Base-by-base conservation (phyloP, 2,888 invertebrate genomes). In the Torymus auratus region DNA sequence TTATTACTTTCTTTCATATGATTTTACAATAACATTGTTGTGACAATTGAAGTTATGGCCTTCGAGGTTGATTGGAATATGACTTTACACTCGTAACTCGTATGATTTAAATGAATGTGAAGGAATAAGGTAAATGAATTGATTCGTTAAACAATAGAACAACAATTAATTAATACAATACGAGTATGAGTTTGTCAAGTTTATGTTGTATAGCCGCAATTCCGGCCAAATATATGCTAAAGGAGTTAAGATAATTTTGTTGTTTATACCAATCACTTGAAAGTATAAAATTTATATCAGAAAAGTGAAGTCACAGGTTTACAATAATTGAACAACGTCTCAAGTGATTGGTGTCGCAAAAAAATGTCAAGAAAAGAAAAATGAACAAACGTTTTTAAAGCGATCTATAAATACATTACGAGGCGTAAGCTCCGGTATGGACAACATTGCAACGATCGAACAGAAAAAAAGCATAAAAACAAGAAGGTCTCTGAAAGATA, bases 391-490 rank as follows among this genome's bases (percentile, higher is more conserved):
- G 77, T 84, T 82, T 83, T 83, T 87, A 87, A 87, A 88, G 88
- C 89, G 89, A 90, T 89, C 88, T 89, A 90, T 90, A 90, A 90
- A 91, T 90, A 90, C 89, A 90, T 86, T 89, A 90, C 89, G 90
- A 89, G 89, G 88, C 89, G 87, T 89, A 90, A 90, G 89, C 90
- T 90, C 89, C 85, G 87, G 83, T 85, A 87, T 86, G 86, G 84
- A 87, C 87, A 88, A 89, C 88, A 89, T 87, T 87, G 89, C 89
- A 87, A 87, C 86, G 86, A 84, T 87, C 85, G 86, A 85, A 89
- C 85, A 88, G 83, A 87, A 86, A 84, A 84, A 84, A 88, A 88
- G 88, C 89, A 82, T 86, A 87, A 86, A 82, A 81, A 83, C 70
- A 71, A 75, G 71, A 79, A 73, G 58, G 83, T 83, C 81, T 69